These are phyloP conservation scores for Phlogophora meticulosa DNA, from an alignment of 2,888 invertebrate genomes.

Conservation along the genomic window DNA sequence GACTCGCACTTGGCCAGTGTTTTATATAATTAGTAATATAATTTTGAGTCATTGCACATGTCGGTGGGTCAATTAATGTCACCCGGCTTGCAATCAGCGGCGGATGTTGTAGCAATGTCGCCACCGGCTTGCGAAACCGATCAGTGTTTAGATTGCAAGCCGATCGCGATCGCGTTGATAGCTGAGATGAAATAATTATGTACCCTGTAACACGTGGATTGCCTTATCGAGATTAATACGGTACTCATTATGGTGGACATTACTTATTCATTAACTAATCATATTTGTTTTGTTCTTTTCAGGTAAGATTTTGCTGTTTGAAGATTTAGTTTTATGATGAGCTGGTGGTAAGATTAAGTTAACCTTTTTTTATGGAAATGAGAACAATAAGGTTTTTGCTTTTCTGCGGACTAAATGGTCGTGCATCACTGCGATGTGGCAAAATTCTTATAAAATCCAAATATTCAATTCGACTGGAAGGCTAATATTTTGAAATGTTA, in stretches of 20 bases:
- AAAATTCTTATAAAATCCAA: no score
- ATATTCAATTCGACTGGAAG: no score
- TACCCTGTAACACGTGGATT: constrained; percentile 57
- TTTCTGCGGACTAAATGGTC: background rate
- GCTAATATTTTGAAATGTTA: no score
- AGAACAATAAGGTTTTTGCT: background rate
- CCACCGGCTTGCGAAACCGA: constrained; percentile 71
- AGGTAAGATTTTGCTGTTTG: constrained; percentile 66
- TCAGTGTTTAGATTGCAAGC: constrained; percentile 63
- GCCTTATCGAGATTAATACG: constrained; percentile 57
- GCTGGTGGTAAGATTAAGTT: constrained; percentile 50
- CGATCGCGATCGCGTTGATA: constrained; percentile 41
- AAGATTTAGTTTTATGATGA: constrained; percentile 3
- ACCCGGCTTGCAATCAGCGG: constrained; percentile 66
- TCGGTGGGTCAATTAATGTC: constrained; percentile 65
- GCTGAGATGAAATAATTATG: constrained; percentile 58
- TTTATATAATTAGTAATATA: constrained; percentile 37
- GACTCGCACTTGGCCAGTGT: no score
- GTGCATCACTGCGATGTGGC: background rate
- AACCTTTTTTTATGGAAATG: background rate
- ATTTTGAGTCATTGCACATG: constrained; percentile 57
- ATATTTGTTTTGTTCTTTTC: constrained; percentile 61
- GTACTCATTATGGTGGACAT: constrained; percentile 37
- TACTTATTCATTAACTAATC: constrained; percentile 48
- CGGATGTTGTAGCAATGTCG: constrained; percentile 72